Conservation (phyloP, 1,140 invertebrate genomes). For the Sipha flava region DNA sequence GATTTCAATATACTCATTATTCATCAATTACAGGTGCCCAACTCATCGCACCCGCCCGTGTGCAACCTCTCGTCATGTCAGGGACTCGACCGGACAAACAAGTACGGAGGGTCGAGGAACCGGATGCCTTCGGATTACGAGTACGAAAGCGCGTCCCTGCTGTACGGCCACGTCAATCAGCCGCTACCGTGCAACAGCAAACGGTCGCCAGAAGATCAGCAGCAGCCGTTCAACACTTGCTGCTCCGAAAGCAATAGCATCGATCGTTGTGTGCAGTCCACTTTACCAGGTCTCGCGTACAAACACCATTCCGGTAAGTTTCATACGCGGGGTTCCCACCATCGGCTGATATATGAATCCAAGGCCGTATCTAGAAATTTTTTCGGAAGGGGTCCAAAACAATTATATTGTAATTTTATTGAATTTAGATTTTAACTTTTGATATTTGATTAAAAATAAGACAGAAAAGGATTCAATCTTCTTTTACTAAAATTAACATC, state of each 20-base stretch:
- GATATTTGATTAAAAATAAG: too few relatives aligned
- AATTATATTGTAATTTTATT: too few relatives aligned
- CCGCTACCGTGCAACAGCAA: neutral
- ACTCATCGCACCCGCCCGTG: neutral
- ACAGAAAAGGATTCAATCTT: too few relatives aligned
- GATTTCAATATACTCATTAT: too few relatives aligned
- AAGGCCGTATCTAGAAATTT: too few relatives aligned
- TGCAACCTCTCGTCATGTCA: neutral
- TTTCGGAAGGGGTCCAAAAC: too few relatives aligned
- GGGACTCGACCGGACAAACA: neutral
- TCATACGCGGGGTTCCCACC: too few relatives aligned
- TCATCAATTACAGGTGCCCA: conserved; percentile 28
- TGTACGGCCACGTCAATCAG: conserved; percentile 11
- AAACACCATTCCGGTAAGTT: conserved; percentile 23
- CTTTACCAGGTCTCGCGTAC: conserved; percentile 6
- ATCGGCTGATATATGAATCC: too few relatives aligned
- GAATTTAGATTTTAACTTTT: too few relatives aligned
- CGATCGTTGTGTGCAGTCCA: conserved; percentile 30
- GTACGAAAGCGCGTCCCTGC: conserved; percentile 29
- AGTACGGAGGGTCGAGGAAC: neutral
- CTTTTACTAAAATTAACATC: too few relatives aligned
- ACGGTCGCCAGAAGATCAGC: neutral
- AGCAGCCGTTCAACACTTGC: neutral
- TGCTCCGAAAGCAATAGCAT: conserved; percentile 13
- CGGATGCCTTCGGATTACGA: conserved; percentile 27